Conservation (phyloP, 2,888 invertebrate species). For the Chrysotoxum bicinctum region DNA sequence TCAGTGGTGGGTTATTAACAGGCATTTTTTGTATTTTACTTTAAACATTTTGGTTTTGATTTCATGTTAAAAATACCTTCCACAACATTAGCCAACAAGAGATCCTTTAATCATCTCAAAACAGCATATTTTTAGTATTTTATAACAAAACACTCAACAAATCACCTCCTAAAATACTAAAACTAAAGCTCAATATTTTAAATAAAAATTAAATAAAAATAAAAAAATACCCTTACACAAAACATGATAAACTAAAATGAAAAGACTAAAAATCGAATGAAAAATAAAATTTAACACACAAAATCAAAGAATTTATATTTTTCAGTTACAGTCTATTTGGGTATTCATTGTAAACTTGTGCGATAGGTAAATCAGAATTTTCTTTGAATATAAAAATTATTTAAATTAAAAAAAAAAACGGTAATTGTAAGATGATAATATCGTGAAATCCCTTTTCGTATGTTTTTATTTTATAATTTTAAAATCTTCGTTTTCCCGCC, state of each 20-base stretch:
- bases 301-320: constrained; percentile 76
- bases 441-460: not conserved
- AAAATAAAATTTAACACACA: constrained; percentile 67
- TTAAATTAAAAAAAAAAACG: constrained; percentile 73
- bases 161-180: constrained; percentile 55
- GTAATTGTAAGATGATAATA: constrained; percentile 61
- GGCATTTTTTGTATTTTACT: constrained; percentile 2
- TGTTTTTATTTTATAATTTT: not conserved
- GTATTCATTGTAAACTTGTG: constrained; percentile 82
- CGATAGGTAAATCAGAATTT: constrained; percentile 82
- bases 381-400: constrained; percentile 73
- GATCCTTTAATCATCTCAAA: constrained; percentile 62
- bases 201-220: constrained; percentile 50
- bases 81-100: constrained; percentile 67
- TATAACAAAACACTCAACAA: constrained; percentile 53
- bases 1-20: constrained; percentile 51
- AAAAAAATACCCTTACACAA: constrained; percentile 57
- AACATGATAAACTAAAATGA: constrained; percentile 61
- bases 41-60: constrained; percentile 11
- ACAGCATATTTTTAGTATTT: constrained; percentile 73
- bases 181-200: constrained; percentile 66
- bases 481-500: constrained; percentile 11
- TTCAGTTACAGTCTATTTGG: constrained; percentile 82
- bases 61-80: constrained; percentile 42
- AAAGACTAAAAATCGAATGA: constrained; percentile 59